phyloP scores from a whole-genome alignment of 2,113 vertebrate genomes.

The Salvator merianae region DNA sequence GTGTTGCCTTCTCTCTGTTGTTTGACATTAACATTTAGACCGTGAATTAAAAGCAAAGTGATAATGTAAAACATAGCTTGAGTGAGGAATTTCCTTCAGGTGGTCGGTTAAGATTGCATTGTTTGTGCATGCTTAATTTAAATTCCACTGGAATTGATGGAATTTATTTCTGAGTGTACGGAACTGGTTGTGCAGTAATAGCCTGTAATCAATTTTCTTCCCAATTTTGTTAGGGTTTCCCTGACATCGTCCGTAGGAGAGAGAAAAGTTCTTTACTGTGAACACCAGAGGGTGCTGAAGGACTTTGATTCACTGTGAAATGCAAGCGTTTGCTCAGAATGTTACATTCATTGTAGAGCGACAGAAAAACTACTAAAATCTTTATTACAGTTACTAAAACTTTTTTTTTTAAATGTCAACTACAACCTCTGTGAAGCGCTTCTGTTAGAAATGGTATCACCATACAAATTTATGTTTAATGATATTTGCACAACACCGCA shows the following conservation, averaged over 20 bases:
- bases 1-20: background rate
- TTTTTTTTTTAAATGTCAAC: background rate
- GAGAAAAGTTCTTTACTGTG: background rate
- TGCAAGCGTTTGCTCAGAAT: background rate
- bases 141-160: background rate
- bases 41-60: background rate
- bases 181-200: background rate
- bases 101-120: background rate
- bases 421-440: background rate
- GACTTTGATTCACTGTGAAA: slow-evolving; percentile 32
- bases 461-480: background rate
- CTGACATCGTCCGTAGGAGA: no score
- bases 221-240: background rate
- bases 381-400: background rate
- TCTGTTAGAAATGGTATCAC: background rate
- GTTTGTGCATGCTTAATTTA: background rate
- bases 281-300: slow-evolving; percentile 74
- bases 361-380: background rate
- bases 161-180: background rate
- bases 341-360: background rate
- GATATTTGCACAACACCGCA: background rate
- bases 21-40: background rate
- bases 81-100: background rate
- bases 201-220: background rate
- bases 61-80: background rate